Conservation (phyloP, 2,113 vertebrate species). For the Tapirus terrestris region DNA sequence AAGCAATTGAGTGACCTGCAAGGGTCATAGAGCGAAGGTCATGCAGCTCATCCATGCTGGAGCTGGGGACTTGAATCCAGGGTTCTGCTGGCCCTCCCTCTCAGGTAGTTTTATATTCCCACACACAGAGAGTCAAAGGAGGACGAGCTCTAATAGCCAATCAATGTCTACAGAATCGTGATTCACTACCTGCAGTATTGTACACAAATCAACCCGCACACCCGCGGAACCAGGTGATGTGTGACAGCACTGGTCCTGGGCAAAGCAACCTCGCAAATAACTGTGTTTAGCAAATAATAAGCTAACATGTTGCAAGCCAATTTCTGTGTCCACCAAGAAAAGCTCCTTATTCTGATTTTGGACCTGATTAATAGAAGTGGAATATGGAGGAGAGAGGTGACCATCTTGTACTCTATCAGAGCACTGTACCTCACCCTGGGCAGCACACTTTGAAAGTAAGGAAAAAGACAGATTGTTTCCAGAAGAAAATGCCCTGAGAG, state of each 20-base stretch:
- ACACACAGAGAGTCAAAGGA: neutral
- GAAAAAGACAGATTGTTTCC: neutral
- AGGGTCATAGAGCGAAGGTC: neutral
- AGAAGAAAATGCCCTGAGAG: neutral
- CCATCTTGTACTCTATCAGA: neutral
- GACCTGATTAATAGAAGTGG: neutral
- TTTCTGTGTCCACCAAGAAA: neutral
- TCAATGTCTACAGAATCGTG: neutral
- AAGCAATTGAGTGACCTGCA: neutral
- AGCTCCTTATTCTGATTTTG: neutral
- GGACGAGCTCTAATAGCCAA: neutral
- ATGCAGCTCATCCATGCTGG: accelerated
- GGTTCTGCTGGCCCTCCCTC: neutral
- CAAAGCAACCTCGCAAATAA: neutral
- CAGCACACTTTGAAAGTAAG: neutral
- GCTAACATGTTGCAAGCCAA: neutral
- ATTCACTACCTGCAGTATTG: neutral
- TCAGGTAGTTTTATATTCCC: neutral
- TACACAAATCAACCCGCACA: neutral
- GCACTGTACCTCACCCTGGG: neutral
- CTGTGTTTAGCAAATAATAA: neutral
- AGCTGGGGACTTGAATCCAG: neutral
- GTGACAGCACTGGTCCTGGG: no score
- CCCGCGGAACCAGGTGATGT: neutral
- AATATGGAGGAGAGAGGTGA: neutral